phyloP scores from a whole-genome alignment of 2,113 vertebrate genomes.

The Malurus elegans region DNA sequence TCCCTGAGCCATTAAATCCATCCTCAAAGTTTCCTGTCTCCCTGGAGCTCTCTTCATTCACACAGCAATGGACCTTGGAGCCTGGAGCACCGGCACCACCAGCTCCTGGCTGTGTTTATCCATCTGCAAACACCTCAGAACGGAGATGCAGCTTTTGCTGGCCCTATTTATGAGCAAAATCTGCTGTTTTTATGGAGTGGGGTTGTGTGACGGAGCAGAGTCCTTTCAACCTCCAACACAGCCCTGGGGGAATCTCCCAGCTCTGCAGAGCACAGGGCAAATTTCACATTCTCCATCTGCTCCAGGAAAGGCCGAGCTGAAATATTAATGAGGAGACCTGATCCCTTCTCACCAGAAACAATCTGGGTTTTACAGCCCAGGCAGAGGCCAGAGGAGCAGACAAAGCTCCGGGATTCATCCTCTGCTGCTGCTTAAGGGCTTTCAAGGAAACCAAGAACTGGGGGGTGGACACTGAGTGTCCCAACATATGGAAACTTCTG shows the following conservation, averaged over 20 bases:
- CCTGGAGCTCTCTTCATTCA: neutral
- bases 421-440: constrained; percentile 35
- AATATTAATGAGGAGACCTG: constrained; percentile 53
- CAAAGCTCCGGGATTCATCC: constrained; percentile 39
- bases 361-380: constrained; percentile 50
- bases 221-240: neutral
- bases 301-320: constrained; percentile 39
- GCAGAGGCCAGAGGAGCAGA: constrained; percentile 31
- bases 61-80: neutral
- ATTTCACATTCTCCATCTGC: constrained; percentile 28
- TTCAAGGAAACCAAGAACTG: constrained; percentile 16
- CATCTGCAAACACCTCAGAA: neutral
- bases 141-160: neutral
- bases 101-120: neutral
- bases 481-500: neutral
- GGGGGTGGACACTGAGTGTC: neutral
- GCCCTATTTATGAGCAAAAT: neutral
- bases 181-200: neutral
- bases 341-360: constrained; percentile 49
- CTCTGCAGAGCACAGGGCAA: neutral
- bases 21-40: neutral
- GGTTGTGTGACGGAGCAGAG: neutral
- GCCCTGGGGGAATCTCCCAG: neutral
- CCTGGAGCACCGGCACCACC: neutral
- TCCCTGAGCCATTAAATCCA: neutral